Base-by-base conservation (phyloP, 2,797 vertebrate genomes). In the Gadopsis marmoratus region DNA sequence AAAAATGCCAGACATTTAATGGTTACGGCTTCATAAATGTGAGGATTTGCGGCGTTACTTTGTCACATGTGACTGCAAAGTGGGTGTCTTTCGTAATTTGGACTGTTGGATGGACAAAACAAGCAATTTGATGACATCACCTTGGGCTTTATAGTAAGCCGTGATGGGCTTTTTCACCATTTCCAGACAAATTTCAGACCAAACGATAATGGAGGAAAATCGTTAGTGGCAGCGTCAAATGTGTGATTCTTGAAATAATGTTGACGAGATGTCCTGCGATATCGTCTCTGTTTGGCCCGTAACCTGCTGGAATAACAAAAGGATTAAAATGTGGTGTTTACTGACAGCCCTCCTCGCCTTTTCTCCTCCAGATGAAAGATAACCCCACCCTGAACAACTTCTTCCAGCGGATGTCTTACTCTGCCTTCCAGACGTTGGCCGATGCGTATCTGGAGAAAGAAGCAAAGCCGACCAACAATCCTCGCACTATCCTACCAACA, bases 361-460 rank as follows among this genome's bases (percentile, higher is more conserved):
- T 7, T 83, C 62, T 39, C 72, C 43, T 83, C 23, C 91, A 99
- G 97, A 88, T 98, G 67, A 94, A 90, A 82, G 93, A 96, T 35
- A 95, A 96, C 2, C 84, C 91, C 2, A 87, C 80, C 13, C 86
- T 98, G n/a, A 92, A 13, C 75, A 81, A 11, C 10, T 97, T 95
- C 89, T 96, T 97, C 87, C 91, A 94, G 1, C 59, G 88, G 64
- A 93, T 98, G 85, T 92, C 96, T 0, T 97, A 98, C 14, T 88
- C 94, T n/a, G 95, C 95, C 82, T 97, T 99, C 93, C 94, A 95
- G 91, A 93, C 84, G 82, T 59, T 99, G 88, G 96, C 94, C 0
- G 96, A 97, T 9, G 93, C 89, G 12, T 97, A 97, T 0, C 82
- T 95, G 9, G 88, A 82, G 73, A 82, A 82, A 6, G 92, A 76